Evolutionary conservation across 2,113 vertebrate genomes (phyloP).

Genomic region (Solea solea): DNA sequence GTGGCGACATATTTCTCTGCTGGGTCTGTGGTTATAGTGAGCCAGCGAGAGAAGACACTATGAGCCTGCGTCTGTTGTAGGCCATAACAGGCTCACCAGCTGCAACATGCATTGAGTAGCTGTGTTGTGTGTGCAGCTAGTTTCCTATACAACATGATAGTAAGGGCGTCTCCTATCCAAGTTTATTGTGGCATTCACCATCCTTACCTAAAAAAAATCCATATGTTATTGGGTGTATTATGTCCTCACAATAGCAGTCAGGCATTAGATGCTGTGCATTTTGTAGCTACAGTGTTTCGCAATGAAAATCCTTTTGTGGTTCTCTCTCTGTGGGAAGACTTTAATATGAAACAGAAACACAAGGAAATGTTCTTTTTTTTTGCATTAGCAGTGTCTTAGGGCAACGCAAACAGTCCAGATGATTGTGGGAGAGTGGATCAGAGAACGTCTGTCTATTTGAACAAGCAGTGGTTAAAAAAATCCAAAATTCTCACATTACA

Average conservation of each 20-base stretch:
- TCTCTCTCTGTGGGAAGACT: not conserved
- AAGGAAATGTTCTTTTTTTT: not conserved
- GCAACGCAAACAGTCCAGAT: too few relatives aligned
- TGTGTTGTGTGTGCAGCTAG: too few relatives aligned
- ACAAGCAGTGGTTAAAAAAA: not conserved
- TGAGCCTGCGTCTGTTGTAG: too few relatives aligned
- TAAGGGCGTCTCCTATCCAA: not conserved
- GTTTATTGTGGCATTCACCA: not conserved
- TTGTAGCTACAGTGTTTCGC: not conserved
- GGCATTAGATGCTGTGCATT: not conserved
- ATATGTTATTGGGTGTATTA: not conserved
- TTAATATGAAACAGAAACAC: not conserved
- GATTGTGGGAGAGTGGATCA: not conserved
- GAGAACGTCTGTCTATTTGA: not conserved
- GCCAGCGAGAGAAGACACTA: too few relatives aligned
- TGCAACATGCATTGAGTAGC: too few relatives aligned
- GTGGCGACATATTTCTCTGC: too few relatives aligned
- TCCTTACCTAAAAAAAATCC: not conserved
- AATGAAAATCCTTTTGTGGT: constrained; percentile 12
- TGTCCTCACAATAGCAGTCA: not conserved
- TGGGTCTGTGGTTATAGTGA: too few relatives aligned
- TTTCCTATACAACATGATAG: too few relatives aligned
- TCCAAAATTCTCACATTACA: not conserved
- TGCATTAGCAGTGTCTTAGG: not conserved
- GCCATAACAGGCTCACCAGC: too few relatives aligned